Base-by-base conservation (phyloP, 2,797 vertebrate genomes). In the Enteromius argenteus region DNA sequence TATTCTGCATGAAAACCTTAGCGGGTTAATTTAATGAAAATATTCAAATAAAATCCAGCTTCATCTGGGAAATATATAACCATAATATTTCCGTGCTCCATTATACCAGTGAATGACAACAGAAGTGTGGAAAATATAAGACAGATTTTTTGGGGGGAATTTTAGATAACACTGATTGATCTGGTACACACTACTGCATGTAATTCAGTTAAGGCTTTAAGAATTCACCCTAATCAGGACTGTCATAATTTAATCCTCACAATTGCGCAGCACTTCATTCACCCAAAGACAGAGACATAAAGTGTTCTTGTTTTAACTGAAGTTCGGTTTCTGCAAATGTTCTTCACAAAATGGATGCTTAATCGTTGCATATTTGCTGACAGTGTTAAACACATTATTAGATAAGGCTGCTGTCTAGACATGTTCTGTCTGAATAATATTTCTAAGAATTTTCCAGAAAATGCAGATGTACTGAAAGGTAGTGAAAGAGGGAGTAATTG, bases 291-390 rank as follows among this genome's bases (percentile, higher is more conserved):
- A 44, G 68, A 44, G 23, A 74, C 10, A 73, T 27, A 49, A 13
- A 10, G 15, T 2, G 17, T 73, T 13, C 8, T 51, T 73, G 44
- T 49, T 49, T 49, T 49, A 21, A 73, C 19, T 4, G 19, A 14
- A 32, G 8, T 37, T 75, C 11, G 0, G 19, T n/a, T 49, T 44
- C 5, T 69, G 21, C 21, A 69, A 1, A 71, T 27, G 23, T 49
- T 72, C 21, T 56, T 0, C 32, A 37, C 51, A 56, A 37, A 75
- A 75, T 39, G 73, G 51, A 75, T 51, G 46, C 46, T 74, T 73
- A 46, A 17, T n/a, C 23, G 3, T 42, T 21, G 27, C 44, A 49
- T 23, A 75, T 37, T n/a, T 56, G 51, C 19, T 37, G 72, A 74
- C 19, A 37, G 19, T 49, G 14, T 46, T 30, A 27, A 27, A 71